Evolutionary conservation across 2,797 vertebrate genomes (phyloP), one percentile per base, ranked within the genome.

Genomic region (Zalophus californianus): DNA sequence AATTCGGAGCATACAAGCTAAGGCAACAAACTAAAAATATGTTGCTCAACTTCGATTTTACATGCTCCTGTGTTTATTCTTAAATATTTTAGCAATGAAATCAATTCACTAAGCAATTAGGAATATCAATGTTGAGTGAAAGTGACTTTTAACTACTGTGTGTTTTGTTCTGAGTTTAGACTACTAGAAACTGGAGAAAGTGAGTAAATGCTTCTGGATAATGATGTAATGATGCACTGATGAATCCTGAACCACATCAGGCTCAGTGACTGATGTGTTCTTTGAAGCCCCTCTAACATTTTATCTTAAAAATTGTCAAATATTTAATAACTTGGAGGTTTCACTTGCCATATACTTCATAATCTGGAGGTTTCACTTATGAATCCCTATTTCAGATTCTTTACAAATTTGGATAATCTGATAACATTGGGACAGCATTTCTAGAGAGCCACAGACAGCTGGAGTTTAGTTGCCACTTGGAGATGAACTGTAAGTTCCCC

Each of bases 31-130:
- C 20, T 44, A 56, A 85, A 92, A 83, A 68, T 7, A 92, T 25
- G 48, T 73, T 54, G 21, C 16, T 93, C 44, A 86, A 77, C 18
- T 94, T 92, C 86, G 44, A 89, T 64, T 90, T 85, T 83, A 52
- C 38, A n/a, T 32, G 15, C 25, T 60, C 44, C 25, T 91, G 9
- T n/a, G 6, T 86, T 96, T 87, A 90, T 32, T 90, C 50, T 82
- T 88, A 86, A 96, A 90, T 89, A 92, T 94, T 91, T 94, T 68
- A 79, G 2, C 44, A 92, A 11, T 29, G 38, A 88, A 64, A 94
- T 83, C n/a, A 96, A 88, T 35, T 38, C 58, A 78, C 21, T 78
- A 54, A 79, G 21, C 58, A 83, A 78, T 83, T 60, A 86, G 54
- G 16, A 94, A 68, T 94, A 95, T 82, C 32, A 93, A 52, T 72